Conservation (phyloP, 2,797 vertebrate species). For the Chloroceryle inda region DNA sequence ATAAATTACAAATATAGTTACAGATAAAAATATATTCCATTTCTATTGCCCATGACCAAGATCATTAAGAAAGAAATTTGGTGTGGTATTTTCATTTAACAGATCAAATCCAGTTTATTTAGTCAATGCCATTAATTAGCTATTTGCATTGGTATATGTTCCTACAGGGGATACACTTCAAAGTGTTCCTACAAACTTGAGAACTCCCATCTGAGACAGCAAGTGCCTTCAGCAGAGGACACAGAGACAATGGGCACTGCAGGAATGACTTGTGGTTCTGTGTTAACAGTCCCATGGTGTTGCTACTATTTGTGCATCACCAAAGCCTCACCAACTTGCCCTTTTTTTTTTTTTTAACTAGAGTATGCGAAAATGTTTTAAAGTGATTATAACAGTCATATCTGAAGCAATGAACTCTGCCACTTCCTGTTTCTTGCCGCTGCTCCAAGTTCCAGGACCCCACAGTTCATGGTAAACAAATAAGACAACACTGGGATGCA, state of each 20-base stretch:
- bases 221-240: neutral
- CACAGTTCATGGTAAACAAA: neutral
- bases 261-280: fast-evolving
- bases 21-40: conserved; percentile 4
- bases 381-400: neutral
- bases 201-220: neutral
- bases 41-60: neutral
- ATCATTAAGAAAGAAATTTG: conserved; percentile 32
- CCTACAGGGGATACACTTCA: neutral
- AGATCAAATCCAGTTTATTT: conserved; percentile 42
- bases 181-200: neutral
- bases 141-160: conserved; percentile 8
- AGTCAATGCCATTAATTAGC: conserved; percentile 5
- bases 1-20: neutral
- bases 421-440: fast-evolving
- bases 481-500: neutral
- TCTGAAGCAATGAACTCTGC: neutral
- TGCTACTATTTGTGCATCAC: neutral
- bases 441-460: neutral
- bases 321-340: neutral
- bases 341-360: neutral
- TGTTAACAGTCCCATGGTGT: fast-evolving
- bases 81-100: conserved; percentile 24
- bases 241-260: neutral
- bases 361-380: neutral